Evolutionary conservation across 1,140 invertebrate species (phyloP), one percentile per base, ranked within the genome.

Genomic region (Drosophila watanabei): DNA sequence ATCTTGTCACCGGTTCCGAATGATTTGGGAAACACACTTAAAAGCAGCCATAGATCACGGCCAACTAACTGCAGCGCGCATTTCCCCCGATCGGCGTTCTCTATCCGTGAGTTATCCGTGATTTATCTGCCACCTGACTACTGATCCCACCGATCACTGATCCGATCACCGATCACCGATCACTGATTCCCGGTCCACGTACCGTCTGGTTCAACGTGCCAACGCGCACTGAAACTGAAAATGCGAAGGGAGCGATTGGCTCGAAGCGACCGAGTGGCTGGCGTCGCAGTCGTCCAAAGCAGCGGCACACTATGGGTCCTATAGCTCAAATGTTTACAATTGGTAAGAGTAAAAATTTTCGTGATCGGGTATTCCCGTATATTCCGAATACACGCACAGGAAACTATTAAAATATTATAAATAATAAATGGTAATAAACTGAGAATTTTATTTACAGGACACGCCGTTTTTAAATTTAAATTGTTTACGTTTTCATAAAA

Each of bases 181-280:
- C 54, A 30, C 18, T n/a, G 18, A 69, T 65, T 46, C 18, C 32
- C 39, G 14, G 28, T 56, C 49, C 48, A 54, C 72, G 79, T 82
- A 85, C 85, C 86, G 85, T 90, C 66, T 57, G 65, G 79, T 79
- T 82, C 85, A 86, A 86, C 86, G 85, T 85, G 75, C 86, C 80
- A 89, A 89, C 85, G 85, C 75, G 80, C 81, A 89, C 85, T 89
- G 71, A 90, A 79, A 76, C 78, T 72, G 70, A 82, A 65, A 70
- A 76, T 54, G 58, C 77, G 76, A 73, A 82, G 70, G 62, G 66
- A 73, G 77, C 69, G 49, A 72, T 65, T 82, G 73, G 59, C 75
- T 48, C 56, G 60, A 35, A 71, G 60, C 28, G 43, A n/a, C 49
- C 37, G 20, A 37, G 35, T 14, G 39, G 39, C 32, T 45, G 66